Conservation (phyloP, 2,113 vertebrate genomes). For the Bolborhynchus lineola region DNA sequence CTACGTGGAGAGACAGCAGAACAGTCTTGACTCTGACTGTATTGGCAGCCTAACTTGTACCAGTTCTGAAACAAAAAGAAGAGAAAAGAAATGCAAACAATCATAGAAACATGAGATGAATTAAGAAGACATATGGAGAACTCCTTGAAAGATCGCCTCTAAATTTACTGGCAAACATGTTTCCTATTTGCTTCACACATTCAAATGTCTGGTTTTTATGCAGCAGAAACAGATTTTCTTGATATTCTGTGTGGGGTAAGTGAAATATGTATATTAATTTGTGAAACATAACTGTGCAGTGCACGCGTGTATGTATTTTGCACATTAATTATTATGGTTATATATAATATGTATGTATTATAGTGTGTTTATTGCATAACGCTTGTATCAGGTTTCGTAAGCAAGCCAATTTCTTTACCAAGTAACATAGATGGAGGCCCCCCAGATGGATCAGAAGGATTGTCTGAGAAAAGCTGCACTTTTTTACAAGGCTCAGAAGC, state of each 20-base stretch:
- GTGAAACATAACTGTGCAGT: background rate
- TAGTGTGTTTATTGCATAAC: background rate
- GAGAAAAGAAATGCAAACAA: background rate
- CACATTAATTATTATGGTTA: background rate
- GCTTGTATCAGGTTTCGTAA: background rate
- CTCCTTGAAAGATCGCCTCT: background rate
- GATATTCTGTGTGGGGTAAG: background rate
- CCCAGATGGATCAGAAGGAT: slow-evolving; percentile 58
- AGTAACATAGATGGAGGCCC: background rate
- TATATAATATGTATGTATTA: background rate
- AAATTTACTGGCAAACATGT: slow-evolving; percentile 43
- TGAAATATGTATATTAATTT: background rate
- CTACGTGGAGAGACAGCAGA: background rate
- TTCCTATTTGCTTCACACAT: slow-evolving; percentile 61
- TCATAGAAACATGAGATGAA: slow-evolving; percentile 25
- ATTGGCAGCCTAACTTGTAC: background rate
- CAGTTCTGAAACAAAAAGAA: background rate
- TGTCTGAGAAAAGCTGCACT: background rate
- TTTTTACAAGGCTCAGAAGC: slow-evolving; percentile 64
- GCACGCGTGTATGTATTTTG: background rate
- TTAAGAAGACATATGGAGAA: slow-evolving; percentile 51
- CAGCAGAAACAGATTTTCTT: slow-evolving; percentile 32
- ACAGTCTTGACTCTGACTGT: background rate
- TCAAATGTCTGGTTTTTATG: slow-evolving; percentile 12
- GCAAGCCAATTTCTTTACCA: slow-evolving; percentile 21